Base-by-base conservation (phyloP, 2,888 invertebrate genomes). In the Neria commutata region DNA sequence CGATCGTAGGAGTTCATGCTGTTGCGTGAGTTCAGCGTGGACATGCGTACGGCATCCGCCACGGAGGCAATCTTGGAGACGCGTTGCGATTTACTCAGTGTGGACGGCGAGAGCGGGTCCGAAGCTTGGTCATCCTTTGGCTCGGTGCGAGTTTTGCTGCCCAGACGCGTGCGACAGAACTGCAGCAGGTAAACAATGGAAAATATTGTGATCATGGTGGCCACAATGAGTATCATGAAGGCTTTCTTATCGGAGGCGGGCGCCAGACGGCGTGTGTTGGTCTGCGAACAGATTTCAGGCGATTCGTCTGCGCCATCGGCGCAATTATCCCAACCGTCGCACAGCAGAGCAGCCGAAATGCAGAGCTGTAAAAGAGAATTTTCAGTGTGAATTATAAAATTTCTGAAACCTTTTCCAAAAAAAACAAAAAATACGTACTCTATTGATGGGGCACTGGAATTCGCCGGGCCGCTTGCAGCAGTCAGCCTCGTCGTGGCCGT, bases 291-390 rank as follows among this genome's bases (percentile, higher is more conserved):
- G 3, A 86, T 85, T 1, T 88, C 85, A 1, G 86, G 84, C 5
- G 86, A 83, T 78, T 94, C 94, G 77, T 94, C 94, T 1, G 90
- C 87, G 1, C 91, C 91, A 81, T 94, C 92, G 1, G 87, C 87
- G 76, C 94, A 94, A 75, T 94, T 88, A 10, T 86, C 86, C 79
- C 86, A 88, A 0, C 90, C 89, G 79, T 94, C 92, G 72, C 94
- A 94, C 1, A 92, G 82, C 6, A 86, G 80, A 0, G 85, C 82
- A 2, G 86, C 82, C 0, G 90, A 85, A 19, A 94, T 86, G 69
- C 94, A 94, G 0, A 89, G 71, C 77, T 77, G 6, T 2, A 52
- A 14, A 48, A 17, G 11, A 37, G 1, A 10, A 42, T 14, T 17
- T 23, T 10, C 21, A 54, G 19, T 54, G 14, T 29, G 29, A 29